Evolutionary conservation across 1,140 invertebrate species (phyloP).

Genomic region (Meloidogyne exigua): DNA sequence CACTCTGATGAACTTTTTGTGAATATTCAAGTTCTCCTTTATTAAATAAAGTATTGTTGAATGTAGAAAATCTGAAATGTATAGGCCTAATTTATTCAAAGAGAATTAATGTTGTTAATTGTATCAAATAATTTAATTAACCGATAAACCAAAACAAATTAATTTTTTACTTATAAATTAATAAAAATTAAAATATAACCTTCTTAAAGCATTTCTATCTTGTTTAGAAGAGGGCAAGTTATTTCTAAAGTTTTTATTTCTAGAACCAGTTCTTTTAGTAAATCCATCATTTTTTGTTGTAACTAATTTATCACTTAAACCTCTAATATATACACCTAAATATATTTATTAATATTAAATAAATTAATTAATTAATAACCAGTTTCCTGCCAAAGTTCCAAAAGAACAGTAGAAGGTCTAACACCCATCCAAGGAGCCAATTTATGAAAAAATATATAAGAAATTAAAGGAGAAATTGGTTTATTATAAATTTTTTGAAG

Average conservation of each 20-base stretch:
- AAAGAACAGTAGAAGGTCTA: constrained; percentile 53
- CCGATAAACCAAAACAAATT: too few relatives aligned
- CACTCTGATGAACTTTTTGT: background rate
- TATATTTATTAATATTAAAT: background rate
- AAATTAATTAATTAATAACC: constrained; percentile 34
- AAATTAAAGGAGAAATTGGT: constrained; percentile 57
- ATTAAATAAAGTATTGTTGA: background rate
- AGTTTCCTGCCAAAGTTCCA: constrained; percentile 61
- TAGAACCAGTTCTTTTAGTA: background rate
- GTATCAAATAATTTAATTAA: too few relatives aligned
- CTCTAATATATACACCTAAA: constrained; percentile 30
- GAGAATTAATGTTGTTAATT: too few relatives aligned
- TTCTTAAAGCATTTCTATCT: background rate
- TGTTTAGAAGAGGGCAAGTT: background rate
- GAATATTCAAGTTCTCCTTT: background rate
- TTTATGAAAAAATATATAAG: constrained; percentile 60
- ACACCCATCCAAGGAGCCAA: constrained; percentile 54
- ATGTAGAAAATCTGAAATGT: background rate
- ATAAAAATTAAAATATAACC: background rate
- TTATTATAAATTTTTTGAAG: constrained; percentile 58
- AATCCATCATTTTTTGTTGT: background rate
- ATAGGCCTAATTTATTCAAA: too few relatives aligned
- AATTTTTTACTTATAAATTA: too few relatives aligned
- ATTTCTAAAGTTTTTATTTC: background rate
- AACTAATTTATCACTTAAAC: constrained; percentile 17